These are phyloP conservation scores for Lycopodina hypogea DNA, from an alignment of 37 sponge, comb jelly and placozoan genomes.

Conservation along the genomic window DNA sequence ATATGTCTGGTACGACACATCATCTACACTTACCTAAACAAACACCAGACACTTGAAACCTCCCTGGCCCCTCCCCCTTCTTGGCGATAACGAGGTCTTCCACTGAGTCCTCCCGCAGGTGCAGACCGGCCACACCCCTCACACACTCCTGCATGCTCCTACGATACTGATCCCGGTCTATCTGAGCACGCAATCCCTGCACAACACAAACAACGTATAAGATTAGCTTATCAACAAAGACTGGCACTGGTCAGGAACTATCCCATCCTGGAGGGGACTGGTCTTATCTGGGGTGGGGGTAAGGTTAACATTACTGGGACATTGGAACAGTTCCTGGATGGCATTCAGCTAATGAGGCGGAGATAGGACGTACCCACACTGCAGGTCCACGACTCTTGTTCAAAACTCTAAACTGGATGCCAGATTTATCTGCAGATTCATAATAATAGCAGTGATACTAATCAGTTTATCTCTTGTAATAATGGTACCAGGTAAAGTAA, in stretches of 20 bases:
- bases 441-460: too few relatives aligned
- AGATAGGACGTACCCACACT: conserved; percentile 77
- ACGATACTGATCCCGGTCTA: conserved; percentile 74
- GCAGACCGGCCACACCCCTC: conserved; percentile 10
- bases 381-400: conserved; percentile 81
- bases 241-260: too few relatives aligned
- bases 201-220: background rate
- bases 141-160: conserved; percentile 67
- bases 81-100: conserved; percentile 48
- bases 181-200: conserved; percentile 81
- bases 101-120: conserved; percentile 51
- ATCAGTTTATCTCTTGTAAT: too few relatives aligned
- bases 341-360: too few relatives aligned
- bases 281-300: too few relatives aligned
- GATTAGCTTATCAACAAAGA: background rate
- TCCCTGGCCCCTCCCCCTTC: background rate
- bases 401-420: conserved; percentile 74
- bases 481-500: too few relatives aligned
- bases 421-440: conserved; percentile 66
- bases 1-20: too few relatives aligned
- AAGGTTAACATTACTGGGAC: background rate
- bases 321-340: background rate
- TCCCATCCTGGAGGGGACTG: too few relatives aligned
- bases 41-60: background rate
- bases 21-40: conserved; percentile 8